These are phyloP conservation scores for Calyptommatus sinebrachiatus DNA, from an alignment of 2,113 vertebrate species.

Conservation along the genomic window DNA sequence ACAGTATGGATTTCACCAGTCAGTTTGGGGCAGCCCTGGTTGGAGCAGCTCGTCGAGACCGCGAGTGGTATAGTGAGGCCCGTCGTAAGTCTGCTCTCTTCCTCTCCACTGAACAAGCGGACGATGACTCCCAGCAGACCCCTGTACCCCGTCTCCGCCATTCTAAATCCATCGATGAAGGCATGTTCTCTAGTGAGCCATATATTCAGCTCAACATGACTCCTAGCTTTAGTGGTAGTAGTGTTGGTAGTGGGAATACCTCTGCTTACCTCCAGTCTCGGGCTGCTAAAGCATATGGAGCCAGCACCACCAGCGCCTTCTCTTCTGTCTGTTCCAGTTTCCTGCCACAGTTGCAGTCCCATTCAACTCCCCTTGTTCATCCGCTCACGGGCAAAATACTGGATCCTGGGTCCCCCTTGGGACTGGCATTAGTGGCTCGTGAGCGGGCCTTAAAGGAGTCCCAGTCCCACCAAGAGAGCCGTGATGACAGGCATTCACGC, in stretches of 20 bases:
- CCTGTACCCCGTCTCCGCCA: constrained; percentile 80
- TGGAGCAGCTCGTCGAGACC: constrained; percentile 85
- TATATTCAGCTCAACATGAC: constrained; percentile 85
- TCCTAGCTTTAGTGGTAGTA: constrained; percentile 47
- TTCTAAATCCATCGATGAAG: constrained; percentile 92
- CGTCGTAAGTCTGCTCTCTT: constrained; percentile 86
- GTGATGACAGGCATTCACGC: constrained; percentile 62
- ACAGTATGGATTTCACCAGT: constrained; percentile 86
- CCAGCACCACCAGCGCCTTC: constrained; percentile 67
- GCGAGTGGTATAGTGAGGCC: constrained; percentile 86
- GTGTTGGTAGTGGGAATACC: not conserved
- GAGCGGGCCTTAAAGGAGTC: constrained; percentile 86
- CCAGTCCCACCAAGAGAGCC: constrained; percentile 64
- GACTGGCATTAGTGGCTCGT: constrained; percentile 85
- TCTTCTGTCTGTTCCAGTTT: constrained; percentile 58
- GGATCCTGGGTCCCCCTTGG: constrained; percentile 86
- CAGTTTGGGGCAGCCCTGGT: constrained; percentile 91
- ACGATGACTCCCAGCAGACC: constrained; percentile 50
- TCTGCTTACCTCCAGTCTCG: constrained; percentile 74
- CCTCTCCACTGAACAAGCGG: constrained; percentile 83
- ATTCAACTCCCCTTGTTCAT: constrained; percentile 80
- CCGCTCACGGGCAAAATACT: constrained; percentile 89
- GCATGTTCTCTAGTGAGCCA: constrained; percentile 87
- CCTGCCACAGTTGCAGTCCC: constrained; percentile 50
- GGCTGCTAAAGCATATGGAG: constrained; percentile 69